Base-by-base conservation (phyloP, 2,888 invertebrate genomes). In the Platycheirus rosarum region DNA sequence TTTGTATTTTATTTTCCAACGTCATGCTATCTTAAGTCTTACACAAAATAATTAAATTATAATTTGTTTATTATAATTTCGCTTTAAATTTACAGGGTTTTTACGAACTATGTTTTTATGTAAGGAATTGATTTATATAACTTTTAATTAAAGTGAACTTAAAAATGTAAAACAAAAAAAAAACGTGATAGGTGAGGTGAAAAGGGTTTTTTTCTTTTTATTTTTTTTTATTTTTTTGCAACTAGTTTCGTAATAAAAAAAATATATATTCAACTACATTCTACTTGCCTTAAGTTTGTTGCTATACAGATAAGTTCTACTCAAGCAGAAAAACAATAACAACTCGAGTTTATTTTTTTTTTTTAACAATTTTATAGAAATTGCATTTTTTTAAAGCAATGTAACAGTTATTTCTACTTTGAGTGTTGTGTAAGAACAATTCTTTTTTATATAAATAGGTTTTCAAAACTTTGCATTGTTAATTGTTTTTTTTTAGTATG, bases 301-400 rank as follows among this genome's bases (percentile, higher is more conserved):
- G 86, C 86, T 86, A 85, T 86, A 88, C 86, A 88, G 87, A 85
- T 86, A 86, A 86, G 86, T 63, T 87, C 89, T 89, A 89, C 88
- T 87, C 89, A 89, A 88, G 89, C 89, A 89, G 86, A 88, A 87
- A 84, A 88, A 86, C 84, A 86, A 75, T 77, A 86, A 86, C 66
- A 84, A 70, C 26, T 75, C 46, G 63, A 16, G 48, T 65, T 78
- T 18, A 26, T 53, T 75, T 68, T 48, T 48, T 69, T 44, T 35
- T 49, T 48, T 20, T 62, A 49, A 68, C 13, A 16, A 44, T 53
- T 49, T 76, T 68, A 75, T 80, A 65, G n/a, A 42, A 60, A 60
- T 85, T 84, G 69, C 55, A 73, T 53, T 84, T 53, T 84, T 23
- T 62, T 32, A 62, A 82, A 82, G 77, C 82, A 71, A 71, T 82